Evolutionary conservation across 2,797 vertebrate genomes (phyloP), one percentile per base, ranked within the genome.

Genomic region (Nannoperca australis): DNA sequence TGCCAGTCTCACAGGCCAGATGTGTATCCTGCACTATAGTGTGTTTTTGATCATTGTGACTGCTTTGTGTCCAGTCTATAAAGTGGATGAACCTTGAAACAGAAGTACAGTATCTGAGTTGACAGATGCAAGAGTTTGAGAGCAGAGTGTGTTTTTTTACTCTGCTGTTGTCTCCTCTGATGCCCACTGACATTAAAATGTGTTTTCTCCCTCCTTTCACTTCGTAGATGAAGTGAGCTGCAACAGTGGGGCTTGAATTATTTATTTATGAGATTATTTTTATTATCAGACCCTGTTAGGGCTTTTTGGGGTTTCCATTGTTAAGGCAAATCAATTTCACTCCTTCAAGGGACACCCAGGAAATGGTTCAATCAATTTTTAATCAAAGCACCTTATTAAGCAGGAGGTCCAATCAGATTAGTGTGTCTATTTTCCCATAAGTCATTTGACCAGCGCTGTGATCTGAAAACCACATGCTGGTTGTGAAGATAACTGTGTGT

Each of bases 321-420:
- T 81, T 54, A 36, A 59, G 49, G n/a, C 14, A 12, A 82, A 76
- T 79, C 49, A 47, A 70, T 82, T 80, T 78, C 44, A 49, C 49
- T 61, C 68, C 68, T 83, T 67, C 58, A 40, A 54, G 55, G 67
- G 49, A 79, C 67, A 54, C 72, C 49, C 5, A 34, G 58, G 60
- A 79, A 83, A 80, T 11, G 6, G 51, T 70, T 85, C 27, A 70
- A 74, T 86, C 64, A 74, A 83, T 85, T 88, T 83, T 76, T 86
- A 85, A 91, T 87, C 78, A 84, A 77, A 77, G 82, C 55, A 42
- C 40, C 18, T 72, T 60, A 73, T 83, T 75, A 61, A 32, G 61
- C 51, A 9, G 7, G 18, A 59, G 49, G 59, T 69, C 17, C 44
- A 7, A 81, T 77, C 65, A 76, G 44, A 65, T 85, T 6, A 34